These are phyloP conservation scores for Sigmodon hispidus DNA, from an alignment of 2,113 vertebrate genomes.

Conservation along the genomic window DNA sequence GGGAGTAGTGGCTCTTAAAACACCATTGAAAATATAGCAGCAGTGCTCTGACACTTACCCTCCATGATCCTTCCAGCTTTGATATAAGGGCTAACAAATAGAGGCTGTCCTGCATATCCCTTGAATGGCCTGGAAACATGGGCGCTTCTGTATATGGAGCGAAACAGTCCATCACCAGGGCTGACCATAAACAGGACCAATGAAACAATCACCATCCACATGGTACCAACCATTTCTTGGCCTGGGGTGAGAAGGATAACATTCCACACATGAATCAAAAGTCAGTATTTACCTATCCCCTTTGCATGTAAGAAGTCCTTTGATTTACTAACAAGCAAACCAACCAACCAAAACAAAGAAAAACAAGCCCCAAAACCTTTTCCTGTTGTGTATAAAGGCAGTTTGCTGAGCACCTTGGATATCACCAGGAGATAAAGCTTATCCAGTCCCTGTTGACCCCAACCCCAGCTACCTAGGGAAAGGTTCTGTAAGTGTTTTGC, in stretches of 20 bases:
- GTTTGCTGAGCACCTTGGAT: not conserved
- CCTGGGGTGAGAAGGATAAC: conserved; percentile 55
- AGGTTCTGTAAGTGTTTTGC: not conserved
- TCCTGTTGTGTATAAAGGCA: not conserved
- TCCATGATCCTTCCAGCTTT: conserved; percentile 86
- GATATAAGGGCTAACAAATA: conserved; percentile 91
- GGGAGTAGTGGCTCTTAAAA: not conserved
- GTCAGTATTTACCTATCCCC: not conserved
- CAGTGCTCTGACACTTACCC: conserved; percentile 79
- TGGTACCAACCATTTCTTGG: conserved; percentile 32
- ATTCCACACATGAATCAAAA: conserved; percentile 11
- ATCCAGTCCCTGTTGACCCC: not conserved
- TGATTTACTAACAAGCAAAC: not conserved
- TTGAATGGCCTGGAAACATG: conserved; percentile 67
- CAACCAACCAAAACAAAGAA: not conserved
- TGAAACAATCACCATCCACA: conserved; percentile 66
- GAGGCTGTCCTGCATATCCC: conserved; percentile 86
- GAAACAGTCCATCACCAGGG: conserved; percentile 85
- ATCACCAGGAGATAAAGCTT: not conserved
- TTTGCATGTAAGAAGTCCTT: not conserved
- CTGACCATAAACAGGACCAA: conserved; percentile 75
- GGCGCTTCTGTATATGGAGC: conserved; percentile 76
- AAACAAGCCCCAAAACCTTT: not conserved
- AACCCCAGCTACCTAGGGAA: not conserved
- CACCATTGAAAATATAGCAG: not conserved